Percentiles rank a stretch among this genome's conserved stretches.
phyloP scores from a whole-genome alignment of 1,140 invertebrate species.

The Aphis craccivora region DNA sequence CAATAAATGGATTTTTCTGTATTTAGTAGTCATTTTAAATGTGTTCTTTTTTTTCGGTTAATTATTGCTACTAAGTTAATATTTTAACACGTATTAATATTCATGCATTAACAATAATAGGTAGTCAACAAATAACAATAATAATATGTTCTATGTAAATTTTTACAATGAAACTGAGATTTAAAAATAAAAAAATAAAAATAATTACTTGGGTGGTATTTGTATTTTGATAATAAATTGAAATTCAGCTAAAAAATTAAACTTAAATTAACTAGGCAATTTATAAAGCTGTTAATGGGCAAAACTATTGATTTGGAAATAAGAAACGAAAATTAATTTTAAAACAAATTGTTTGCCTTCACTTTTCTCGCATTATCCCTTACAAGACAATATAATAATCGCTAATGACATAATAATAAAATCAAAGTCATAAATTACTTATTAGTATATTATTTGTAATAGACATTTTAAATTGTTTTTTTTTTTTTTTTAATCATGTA shows the following conservation, averaged over 20 bases:
- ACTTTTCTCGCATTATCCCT: too few species aligned
- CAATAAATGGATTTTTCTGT: neutral
- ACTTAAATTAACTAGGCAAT: neutral
- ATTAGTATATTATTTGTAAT: too few species aligned
- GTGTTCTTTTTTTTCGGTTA: neutral
- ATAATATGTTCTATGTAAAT: neutral
- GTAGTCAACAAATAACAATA: neutral
- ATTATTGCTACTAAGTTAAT: neutral
- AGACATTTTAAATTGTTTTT: too few species aligned
- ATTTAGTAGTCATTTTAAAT: neutral
- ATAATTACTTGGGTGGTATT: neutral
- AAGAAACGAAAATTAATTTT: too few species aligned
- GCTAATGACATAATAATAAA: too few species aligned
- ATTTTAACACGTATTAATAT: neutral
- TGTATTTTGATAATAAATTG: neutral
- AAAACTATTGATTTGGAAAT: too few species aligned
- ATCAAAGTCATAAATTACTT: too few species aligned
- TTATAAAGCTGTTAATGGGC: neutral
- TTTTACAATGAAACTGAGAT: neutral
- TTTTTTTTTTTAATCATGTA: too few species aligned
- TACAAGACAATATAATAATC: too few species aligned
- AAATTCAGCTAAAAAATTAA: neutral
- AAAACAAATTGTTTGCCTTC: too few species aligned
- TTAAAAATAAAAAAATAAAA: neutral
- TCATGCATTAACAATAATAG: neutral